Evolutionary conservation across 2,888 invertebrate genomes (phyloP).

Genomic region (Watsonalla cultraria): DNA sequence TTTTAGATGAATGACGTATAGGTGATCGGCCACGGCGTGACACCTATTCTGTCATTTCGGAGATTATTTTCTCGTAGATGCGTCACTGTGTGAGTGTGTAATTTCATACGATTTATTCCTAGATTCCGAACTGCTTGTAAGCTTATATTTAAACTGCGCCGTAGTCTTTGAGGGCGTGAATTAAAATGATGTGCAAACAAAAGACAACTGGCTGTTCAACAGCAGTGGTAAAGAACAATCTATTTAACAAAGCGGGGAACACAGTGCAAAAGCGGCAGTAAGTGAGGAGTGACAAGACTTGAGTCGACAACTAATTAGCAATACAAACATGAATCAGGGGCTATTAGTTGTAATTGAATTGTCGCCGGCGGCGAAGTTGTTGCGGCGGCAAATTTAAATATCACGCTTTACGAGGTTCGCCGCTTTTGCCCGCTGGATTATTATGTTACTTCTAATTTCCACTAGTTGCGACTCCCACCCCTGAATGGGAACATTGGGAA

Average conservation of each 20-base stretch:
- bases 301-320: slow-evolving; percentile 75
- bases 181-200: slow-evolving; percentile 55
- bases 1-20: no score
- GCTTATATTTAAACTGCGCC: no score
- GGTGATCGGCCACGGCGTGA: no score
- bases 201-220: slow-evolving; percentile 45
- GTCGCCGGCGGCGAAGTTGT: slow-evolving; percentile 69
- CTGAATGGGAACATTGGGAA: neutral
- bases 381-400: slow-evolving; percentile 72
- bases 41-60: no score
- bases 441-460: slow-evolving; percentile 34
- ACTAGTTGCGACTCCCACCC: slow-evolving; percentile 13
- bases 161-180: slow-evolving; percentile 32
- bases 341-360: slow-evolving; percentile 79
- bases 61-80: no score
- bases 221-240: slow-evolving; percentile 56
- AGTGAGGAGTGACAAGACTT: slow-evolving; percentile 76
- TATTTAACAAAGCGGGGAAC: slow-evolving; percentile 60
- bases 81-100: no score
- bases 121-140: no score
- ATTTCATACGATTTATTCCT: no score
- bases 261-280: slow-evolving; percentile 49
- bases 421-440: slow-evolving; percentile 43
- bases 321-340: slow-evolving; percentile 79
- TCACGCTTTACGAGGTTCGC: slow-evolving; percentile 62